A percentile compares a stretch with the other conserved stretches of the same genome.
Conservation (phyloP, 2,113 vertebrate species). For the Xenopus borealis region DNA sequence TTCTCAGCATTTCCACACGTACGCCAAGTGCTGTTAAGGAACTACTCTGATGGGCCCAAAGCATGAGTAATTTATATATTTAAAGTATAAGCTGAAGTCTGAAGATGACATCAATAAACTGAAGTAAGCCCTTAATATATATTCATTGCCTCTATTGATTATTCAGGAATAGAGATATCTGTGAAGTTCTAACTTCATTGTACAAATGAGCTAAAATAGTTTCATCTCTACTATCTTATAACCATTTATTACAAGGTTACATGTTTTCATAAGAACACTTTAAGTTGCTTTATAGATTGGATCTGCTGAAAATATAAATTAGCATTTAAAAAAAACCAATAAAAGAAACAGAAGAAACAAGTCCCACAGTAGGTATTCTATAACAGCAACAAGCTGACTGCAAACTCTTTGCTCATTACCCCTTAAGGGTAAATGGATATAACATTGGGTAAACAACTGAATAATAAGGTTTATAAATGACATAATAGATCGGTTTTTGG, state of each 20-base stretch:
- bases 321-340: too few relatives aligned
- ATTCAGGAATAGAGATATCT: slow-evolving; percentile 7
- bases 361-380: too few relatives aligned
- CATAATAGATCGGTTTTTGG: too few relatives aligned
- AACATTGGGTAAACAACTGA: too few relatives aligned
- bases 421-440: too few relatives aligned
- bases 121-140: neutral
- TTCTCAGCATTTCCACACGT: neutral
- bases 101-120: slow-evolving; percentile 14
- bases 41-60: neutral
- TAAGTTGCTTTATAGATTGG: too few relatives aligned
- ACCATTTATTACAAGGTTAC: neutral
- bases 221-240: neutral
- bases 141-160: neutral
- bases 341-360: too few relatives aligned
- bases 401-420: too few relatives aligned
- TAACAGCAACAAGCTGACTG: too few relatives aligned
- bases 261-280: too few relatives aligned
- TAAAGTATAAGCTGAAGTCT: slow-evolving; percentile 7
- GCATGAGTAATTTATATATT: slow-evolving; percentile 16
- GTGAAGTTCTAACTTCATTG: neutral
- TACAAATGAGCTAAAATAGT: neutral
- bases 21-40: neutral
- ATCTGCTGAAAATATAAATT: too few relatives aligned
- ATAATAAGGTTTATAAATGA: too few relatives aligned